phyloP scores from a whole-genome alignment of 2,888 invertebrate species.

The Andrena fulva region DNA sequence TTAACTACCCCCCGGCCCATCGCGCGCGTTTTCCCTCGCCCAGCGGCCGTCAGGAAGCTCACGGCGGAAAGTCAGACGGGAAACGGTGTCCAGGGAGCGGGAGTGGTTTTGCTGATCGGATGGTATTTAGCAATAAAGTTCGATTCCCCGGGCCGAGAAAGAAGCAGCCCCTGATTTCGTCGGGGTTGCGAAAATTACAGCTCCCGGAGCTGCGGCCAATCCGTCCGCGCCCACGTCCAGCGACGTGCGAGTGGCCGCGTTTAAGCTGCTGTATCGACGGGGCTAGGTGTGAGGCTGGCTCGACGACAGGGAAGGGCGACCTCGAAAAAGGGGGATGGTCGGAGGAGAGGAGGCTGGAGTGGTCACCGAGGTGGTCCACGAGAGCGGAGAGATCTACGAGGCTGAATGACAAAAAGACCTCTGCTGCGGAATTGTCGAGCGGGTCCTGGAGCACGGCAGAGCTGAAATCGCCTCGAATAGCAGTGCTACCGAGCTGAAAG shows the following conservation, averaged over 20 bases:
- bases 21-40: slow-evolving; percentile 43
- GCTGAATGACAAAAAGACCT: slow-evolving; percentile 78
- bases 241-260: slow-evolving; percentile 75
- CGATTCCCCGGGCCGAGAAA: slow-evolving; percentile 81
- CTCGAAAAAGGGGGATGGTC: slow-evolving; percentile 55
- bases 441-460: slow-evolving; percentile 48
- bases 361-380: slow-evolving; percentile 76
- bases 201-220: slow-evolving; percentile 59
- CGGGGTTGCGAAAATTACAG: slow-evolving; percentile 84
- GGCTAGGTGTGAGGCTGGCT: slow-evolving; percentile 54
- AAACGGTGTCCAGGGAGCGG: slow-evolving; percentile 36
- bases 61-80: slow-evolving; percentile 40
- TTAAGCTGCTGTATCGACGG: slow-evolving; percentile 75
- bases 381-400: slow-evolving; percentile 76
- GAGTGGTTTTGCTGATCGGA: slow-evolving; percentile 83
- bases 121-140: slow-evolving; percentile 85
- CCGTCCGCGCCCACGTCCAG: slow-evolving; percentile 41
- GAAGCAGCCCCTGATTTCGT: slow-evolving; percentile 84
- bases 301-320: slow-evolving; percentile 55
- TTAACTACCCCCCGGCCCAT: slow-evolving; percentile 67
- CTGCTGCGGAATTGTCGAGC: slow-evolving; percentile 53
- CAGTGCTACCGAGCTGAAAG: slow-evolving; percentile 42
- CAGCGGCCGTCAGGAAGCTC: slow-evolving; percentile 38
- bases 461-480: slow-evolving; percentile 71
- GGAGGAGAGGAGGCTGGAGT: slow-evolving; percentile 62